Percentiles rank a stretch among this genome's conserved stretches.
phyloP scores from a whole-genome alignment of 1,140 invertebrate genomes.

The Trichonephila inaurata region DNA sequence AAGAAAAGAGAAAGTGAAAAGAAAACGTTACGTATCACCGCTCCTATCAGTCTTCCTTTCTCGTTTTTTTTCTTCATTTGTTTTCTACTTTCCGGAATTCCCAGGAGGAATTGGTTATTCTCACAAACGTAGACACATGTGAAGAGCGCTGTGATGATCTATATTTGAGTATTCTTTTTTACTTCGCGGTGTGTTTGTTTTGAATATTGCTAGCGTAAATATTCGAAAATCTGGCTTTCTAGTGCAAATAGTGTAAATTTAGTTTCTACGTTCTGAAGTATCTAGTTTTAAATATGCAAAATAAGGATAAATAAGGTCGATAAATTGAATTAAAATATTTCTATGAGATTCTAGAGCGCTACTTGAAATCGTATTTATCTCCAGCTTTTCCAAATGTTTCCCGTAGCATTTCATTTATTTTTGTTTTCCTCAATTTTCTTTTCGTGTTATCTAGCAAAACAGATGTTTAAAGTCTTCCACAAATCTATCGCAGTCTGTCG shows the following conservation, averaged over 20 bases:
- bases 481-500: too few relatives aligned
- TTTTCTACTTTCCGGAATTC: not conserved
- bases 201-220: not conserved
- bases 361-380: too few relatives aligned
- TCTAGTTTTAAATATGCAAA: conserved; percentile 5
- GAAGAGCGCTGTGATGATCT: conserved; percentile 20
- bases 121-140: not conserved
- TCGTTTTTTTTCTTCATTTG: not conserved
- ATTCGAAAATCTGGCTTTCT: not conserved
- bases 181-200: not conserved
- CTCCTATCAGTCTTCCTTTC: not conserved
- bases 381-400: not conserved
- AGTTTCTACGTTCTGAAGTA: not conserved
- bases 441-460: not conserved
- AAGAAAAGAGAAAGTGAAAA: not conserved
- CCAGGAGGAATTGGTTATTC: not conserved
- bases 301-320: not conserved
- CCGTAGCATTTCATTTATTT: not conserved
- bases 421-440: not conserved
- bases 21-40: not conserved
- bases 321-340: conserved; percentile 11
- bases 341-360: not conserved
- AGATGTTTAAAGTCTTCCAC: too few relatives aligned
- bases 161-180: conserved; percentile 31
- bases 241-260: not conserved